Evolutionary conservation across 2,113 vertebrate genomes (phyloP).

Genomic region (Bambusicola thoracicus): DNA sequence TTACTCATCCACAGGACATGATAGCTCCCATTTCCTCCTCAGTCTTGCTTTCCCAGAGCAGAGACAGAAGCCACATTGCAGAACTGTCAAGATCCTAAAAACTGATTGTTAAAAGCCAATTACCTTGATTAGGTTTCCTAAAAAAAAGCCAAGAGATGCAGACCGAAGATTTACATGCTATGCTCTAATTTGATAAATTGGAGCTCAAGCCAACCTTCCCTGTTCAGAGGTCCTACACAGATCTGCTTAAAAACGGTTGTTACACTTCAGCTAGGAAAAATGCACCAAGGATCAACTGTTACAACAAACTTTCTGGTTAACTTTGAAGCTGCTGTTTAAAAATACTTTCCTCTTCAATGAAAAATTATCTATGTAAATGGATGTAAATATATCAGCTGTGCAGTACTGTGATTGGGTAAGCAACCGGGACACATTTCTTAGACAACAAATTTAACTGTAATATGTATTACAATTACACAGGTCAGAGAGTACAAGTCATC

Average conservation of each 20-base stretch:
- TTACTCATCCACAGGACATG: constrained; percentile 68
- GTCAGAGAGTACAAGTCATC: not conserved
- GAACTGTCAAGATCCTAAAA: constrained; percentile 63
- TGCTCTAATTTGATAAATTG: not conserved
- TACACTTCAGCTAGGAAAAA: not conserved
- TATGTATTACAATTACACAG: not conserved
- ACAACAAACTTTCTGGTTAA: not conserved
- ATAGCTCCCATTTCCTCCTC: constrained; percentile 70
- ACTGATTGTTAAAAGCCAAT: constrained; percentile 62
- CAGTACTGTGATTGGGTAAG: not conserved
- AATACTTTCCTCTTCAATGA: not conserved
- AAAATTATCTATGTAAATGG: not conserved
- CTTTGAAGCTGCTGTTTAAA: no score
- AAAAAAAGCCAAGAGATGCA: fast-evolving
- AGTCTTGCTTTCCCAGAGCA: constrained; percentile 57
- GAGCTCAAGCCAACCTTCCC: not conserved
- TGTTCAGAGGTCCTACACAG: not conserved
- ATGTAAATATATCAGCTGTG: not conserved
- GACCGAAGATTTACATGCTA: not conserved
- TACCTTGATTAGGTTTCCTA: constrained; percentile 45
- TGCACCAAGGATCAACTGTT: not conserved
- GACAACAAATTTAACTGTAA: not conserved
- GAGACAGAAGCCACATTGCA: constrained; percentile 67
- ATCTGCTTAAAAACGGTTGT: not conserved
- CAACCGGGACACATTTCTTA: not conserved